These are phyloP conservation scores for Paraescarpia echinospica DNA, from an alignment of 1,140 invertebrate genomes.

Conservation along the genomic window DNA sequence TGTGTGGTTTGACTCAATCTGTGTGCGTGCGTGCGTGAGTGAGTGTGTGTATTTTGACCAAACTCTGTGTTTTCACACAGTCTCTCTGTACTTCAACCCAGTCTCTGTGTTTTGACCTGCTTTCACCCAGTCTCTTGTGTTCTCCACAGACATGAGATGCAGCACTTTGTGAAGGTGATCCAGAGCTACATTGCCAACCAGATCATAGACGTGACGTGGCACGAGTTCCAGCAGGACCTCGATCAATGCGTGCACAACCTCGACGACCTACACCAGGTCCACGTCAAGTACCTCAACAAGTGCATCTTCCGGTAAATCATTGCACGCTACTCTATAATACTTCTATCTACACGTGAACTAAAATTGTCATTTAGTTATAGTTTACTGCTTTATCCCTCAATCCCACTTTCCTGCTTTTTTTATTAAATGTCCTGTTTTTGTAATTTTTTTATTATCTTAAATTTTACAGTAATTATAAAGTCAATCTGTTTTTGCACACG, in stretches of 20 bases:
- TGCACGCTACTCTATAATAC: background rate
- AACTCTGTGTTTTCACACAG: too few species aligned
- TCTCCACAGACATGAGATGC: constrained; percentile 53
- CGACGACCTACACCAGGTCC: constrained; percentile 49
- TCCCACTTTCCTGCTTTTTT: too few species aligned
- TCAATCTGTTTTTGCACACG: too few species aligned
- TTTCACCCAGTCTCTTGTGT: background rate
- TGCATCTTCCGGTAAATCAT: background rate
- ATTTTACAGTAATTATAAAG: too few species aligned
- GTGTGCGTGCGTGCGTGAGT: too few species aligned
- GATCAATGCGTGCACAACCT: constrained; percentile 43
- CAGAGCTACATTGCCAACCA: constrained; percentile 58
- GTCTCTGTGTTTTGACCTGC: background rate
- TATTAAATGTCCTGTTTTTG: too few species aligned
- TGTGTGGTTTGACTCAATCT: too few species aligned
- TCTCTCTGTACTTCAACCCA: background rate
- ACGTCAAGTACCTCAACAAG: constrained; percentile 48
- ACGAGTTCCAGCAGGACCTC: constrained; percentile 49
- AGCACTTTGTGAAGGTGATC: constrained; percentile 57
- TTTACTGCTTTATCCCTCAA: too few species aligned
- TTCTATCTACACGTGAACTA: background rate
- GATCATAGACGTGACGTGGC: constrained; percentile 55
- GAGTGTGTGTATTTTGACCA: too few species aligned
- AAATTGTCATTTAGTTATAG: background rate
- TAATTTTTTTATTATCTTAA: background rate